Percentiles rank a stretch among this genome's conserved stretches.
Conservation (phyloP, 2,797 vertebrate species). For the Catamblyrhynchus diadema region DNA sequence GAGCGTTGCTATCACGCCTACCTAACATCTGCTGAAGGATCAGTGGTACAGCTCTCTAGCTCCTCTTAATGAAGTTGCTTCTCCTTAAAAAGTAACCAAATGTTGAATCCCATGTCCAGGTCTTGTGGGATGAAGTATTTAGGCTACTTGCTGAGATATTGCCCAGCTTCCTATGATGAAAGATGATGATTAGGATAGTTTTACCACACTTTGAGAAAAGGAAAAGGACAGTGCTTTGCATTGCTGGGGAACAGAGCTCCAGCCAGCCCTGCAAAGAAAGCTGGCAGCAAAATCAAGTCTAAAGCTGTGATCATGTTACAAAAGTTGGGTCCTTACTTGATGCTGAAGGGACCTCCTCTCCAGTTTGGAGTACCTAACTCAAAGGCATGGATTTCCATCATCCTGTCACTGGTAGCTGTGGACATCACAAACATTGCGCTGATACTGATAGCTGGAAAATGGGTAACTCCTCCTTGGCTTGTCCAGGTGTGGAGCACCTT, state of each 20-base stretch:
- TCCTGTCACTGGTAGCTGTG: not conserved
- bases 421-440: not conserved
- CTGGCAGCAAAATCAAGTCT: not conserved
- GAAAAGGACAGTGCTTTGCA: not conserved
- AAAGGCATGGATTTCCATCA: not conserved
- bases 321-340: not conserved
- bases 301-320: not conserved
- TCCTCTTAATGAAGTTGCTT: not conserved
- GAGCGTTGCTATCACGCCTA: not conserved
- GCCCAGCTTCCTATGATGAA: not conserved
- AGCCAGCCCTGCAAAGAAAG: not conserved
- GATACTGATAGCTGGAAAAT: not conserved
- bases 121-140: not conserved
- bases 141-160: not conserved
- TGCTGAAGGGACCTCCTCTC: not conserved
- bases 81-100: not conserved
- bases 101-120: not conserved
- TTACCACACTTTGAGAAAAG: not conserved
- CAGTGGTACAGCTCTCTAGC: not conserved
- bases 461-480: not conserved
- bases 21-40: not conserved
- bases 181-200: not conserved
- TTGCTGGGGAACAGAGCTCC: not conserved
- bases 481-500: not conserved
- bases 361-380: not conserved